Conservation (phyloP, 2,113 vertebrate genomes). For the Peromyscus maniculatus region DNA sequence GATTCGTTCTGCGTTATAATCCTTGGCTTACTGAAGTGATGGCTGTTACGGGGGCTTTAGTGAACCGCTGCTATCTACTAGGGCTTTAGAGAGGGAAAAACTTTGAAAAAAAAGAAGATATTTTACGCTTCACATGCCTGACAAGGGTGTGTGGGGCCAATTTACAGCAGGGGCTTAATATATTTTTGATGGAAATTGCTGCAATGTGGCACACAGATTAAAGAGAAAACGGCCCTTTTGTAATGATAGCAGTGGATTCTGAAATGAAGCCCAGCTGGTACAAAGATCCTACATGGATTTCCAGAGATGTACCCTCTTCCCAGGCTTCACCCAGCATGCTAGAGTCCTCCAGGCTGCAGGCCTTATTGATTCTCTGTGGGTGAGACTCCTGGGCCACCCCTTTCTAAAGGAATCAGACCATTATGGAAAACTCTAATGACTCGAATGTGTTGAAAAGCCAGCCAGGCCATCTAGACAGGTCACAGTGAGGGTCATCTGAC, state of each 20-base stretch:
- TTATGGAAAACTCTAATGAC: neutral
- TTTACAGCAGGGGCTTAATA: conserved; percentile 86
- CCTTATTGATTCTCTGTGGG: neutral
- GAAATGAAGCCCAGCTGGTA: conserved; percentile 78
- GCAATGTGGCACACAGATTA: conserved; percentile 81
- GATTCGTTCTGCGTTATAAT: conserved; percentile 51
- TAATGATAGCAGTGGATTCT: conserved; percentile 79
- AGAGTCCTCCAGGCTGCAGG: neutral
- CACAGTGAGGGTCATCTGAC: neutral
- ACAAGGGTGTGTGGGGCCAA: conserved; percentile 82
- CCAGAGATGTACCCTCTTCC: neutral
- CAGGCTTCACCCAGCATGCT: neutral
- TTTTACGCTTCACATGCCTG: conserved; percentile 78
- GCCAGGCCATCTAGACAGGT: neutral
- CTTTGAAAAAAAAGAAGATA: conserved; percentile 65
- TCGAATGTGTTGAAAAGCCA: neutral
- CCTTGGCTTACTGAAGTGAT: conserved; percentile 68
- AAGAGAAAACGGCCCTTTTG: conserved; percentile 82
- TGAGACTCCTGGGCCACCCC: neutral
- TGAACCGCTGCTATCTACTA: conserved; percentile 63
- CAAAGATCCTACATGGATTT: conserved; percentile 77
- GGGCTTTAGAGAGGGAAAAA: conserved; percentile 71
- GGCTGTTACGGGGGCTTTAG: conserved; percentile 58
- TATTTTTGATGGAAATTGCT: conserved; percentile 86
- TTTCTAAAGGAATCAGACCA: neutral